phyloP scores from a whole-genome alignment of 2,113 vertebrate species.

The Pycnonotus jocosus region DNA sequence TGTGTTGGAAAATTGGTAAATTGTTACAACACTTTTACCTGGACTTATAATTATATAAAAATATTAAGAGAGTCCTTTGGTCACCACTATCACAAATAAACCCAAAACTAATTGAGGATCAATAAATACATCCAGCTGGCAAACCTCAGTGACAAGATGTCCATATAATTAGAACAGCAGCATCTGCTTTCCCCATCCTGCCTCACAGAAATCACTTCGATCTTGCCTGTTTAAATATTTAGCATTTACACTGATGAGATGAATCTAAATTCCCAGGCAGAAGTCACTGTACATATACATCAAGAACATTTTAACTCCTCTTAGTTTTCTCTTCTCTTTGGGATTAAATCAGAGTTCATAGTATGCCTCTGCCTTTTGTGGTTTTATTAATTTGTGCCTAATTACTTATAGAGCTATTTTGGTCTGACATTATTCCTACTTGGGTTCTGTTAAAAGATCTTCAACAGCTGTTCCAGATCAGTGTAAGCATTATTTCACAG shows the following conservation, averaged over 20 bases:
- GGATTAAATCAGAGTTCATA: background rate
- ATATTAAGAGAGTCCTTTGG: background rate
- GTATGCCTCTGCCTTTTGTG: background rate
- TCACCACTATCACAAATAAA: background rate
- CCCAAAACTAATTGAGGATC: background rate
- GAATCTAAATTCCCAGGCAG: background rate
- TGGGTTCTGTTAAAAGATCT: background rate
- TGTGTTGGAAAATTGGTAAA: background rate
- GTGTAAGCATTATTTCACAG: conserved; percentile 25
- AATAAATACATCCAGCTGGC: background rate
- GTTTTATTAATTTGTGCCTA: background rate
- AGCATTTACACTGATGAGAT: background rate
- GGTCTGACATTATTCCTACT: background rate
- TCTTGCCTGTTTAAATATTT: background rate
- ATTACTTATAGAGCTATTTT: background rate
- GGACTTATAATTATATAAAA: background rate
- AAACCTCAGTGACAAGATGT: background rate
- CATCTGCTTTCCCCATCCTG: background rate
- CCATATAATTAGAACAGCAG: background rate
- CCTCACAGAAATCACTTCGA: background rate
- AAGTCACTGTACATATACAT: background rate
- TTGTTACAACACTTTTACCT: background rate
- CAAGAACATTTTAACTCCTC: background rate
- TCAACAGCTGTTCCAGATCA: background rate
- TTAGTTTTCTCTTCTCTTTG: background rate